These are phyloP conservation scores for Urocitellus parryii DNA, from an alignment of 2,113 vertebrate species.

Conservation along the genomic window DNA sequence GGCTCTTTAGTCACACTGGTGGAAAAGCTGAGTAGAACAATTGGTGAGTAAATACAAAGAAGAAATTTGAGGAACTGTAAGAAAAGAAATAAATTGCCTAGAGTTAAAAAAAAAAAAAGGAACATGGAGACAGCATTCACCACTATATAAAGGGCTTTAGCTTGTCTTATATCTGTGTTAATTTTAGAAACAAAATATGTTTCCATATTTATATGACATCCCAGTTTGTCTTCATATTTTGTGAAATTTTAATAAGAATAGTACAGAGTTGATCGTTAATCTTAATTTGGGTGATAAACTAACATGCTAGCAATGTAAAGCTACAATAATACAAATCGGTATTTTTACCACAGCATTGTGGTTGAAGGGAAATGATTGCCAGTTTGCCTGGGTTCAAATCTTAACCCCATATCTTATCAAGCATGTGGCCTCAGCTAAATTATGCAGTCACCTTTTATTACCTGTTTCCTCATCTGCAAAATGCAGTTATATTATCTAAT, in stretches of 20 bases:
- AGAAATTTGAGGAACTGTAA: not conserved
- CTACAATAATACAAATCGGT: not conserved
- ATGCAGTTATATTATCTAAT: not conserved
- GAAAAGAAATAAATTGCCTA: not conserved
- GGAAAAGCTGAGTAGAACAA: no score
- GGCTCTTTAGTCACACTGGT: no score
- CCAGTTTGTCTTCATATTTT: constrained; percentile 26
- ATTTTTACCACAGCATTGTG: not conserved
- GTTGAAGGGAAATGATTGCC: not conserved
- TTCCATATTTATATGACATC: not conserved
- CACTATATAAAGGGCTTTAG: not conserved
- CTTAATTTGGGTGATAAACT: constrained; percentile 53
- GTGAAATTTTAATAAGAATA: constrained; percentile 60
- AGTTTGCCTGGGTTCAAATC: not conserved
- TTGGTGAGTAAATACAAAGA: not conserved
- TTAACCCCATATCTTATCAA: not conserved
- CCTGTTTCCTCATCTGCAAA: not conserved
- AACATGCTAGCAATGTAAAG: not conserved
- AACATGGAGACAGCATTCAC: not conserved
- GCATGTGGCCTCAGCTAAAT: not conserved
- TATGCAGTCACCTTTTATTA: not conserved
- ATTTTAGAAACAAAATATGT: not conserved
- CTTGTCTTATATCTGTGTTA: not conserved
- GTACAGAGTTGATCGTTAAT: constrained; percentile 10
- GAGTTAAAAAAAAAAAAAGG: not conserved